Evolutionary conservation across 2,888 invertebrate genomes (phyloP).

Genomic region (Archaeoteleia sp.): DNA sequence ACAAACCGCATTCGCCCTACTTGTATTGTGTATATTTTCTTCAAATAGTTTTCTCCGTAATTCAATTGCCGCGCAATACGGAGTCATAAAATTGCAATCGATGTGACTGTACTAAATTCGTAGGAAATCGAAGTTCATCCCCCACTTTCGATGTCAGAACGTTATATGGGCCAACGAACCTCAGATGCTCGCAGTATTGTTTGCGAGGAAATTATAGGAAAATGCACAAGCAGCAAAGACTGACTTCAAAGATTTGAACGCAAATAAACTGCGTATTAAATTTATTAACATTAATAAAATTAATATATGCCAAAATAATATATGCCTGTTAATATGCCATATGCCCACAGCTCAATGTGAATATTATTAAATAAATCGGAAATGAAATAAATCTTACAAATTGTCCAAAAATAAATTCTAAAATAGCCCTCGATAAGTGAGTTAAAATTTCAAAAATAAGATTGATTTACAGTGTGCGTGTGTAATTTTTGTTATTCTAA

Average conservation of each 20-base stretch:
- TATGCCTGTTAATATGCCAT: no score
- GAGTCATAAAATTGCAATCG: conserved; percentile 11
- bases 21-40: conserved; percentile 15
- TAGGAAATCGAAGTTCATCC: conserved; percentile 34
- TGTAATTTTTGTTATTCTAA: no score
- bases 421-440: no score
- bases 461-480: no score
- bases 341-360: no score
- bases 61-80: conserved; percentile 20
- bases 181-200: conserved; percentile 1
- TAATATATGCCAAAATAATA: no score
- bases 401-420: no score
- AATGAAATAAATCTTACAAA: no score
- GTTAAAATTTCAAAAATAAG: no score
- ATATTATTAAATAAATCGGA: no score
- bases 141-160: conserved; percentile 6
- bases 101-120: conserved; percentile 21
- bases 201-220: conserved; percentile 2
- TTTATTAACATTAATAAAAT: background rate
- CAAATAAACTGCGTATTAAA: background rate
- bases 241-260: background rate
- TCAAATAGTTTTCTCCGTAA: conserved; percentile 27
- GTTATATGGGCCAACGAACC: conserved; percentile 21
- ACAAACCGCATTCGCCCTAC: background rate
- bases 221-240: no score